These are phyloP conservation scores for Epinephelus fuscoguttatus DNA, from an alignment of 2,113 vertebrate species.

Conservation along the genomic window DNA sequence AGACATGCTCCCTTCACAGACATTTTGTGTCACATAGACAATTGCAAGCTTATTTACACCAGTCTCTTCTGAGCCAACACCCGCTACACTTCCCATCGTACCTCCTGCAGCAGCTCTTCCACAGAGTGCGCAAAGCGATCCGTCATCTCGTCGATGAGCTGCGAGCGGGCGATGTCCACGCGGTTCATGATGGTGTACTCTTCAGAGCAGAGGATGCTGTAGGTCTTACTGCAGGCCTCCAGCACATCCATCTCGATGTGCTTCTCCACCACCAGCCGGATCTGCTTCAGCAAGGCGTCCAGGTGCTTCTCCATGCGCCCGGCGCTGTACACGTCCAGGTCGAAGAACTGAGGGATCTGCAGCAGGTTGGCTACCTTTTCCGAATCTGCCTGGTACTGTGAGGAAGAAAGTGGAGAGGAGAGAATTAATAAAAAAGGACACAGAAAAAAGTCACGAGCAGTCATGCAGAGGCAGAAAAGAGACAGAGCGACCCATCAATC, in stretches of 20 bases:
- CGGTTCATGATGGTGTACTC: conserved; percentile 99
- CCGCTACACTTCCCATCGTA: conserved; percentile 49
- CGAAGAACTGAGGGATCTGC: conserved; percentile 97
- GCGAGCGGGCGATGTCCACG: conserved; percentile 97
- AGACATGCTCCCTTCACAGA: too few species aligned
- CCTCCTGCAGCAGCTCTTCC: conserved; percentile 97
- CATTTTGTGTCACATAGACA: too few species aligned
- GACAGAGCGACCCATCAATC: not conserved
- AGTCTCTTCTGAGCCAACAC: not conserved
- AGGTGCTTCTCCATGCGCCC: conserved; percentile 99
- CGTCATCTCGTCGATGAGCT: conserved; percentile 97
- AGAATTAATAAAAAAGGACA: not conserved
- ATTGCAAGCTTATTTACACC: too few species aligned
- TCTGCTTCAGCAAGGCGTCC: conserved; percentile 97
- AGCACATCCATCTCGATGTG: conserved; percentile 96
- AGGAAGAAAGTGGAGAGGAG: not conserved
- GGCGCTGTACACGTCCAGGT: conserved; percentile 98
- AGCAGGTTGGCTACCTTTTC: conserved; percentile 99
- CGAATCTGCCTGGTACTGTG: conserved; percentile 95
- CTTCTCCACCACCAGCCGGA: conserved; percentile 98
- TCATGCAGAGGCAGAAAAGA: not conserved
- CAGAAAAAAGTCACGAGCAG: not conserved
- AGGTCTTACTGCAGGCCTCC: conserved; percentile 99
- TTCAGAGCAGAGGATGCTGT: conserved; percentile 98
- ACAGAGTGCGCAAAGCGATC: conserved; percentile 96